Base-by-base conservation (phyloP, 2,888 invertebrate genomes). In the Sarcophaga subvicina region DNA sequence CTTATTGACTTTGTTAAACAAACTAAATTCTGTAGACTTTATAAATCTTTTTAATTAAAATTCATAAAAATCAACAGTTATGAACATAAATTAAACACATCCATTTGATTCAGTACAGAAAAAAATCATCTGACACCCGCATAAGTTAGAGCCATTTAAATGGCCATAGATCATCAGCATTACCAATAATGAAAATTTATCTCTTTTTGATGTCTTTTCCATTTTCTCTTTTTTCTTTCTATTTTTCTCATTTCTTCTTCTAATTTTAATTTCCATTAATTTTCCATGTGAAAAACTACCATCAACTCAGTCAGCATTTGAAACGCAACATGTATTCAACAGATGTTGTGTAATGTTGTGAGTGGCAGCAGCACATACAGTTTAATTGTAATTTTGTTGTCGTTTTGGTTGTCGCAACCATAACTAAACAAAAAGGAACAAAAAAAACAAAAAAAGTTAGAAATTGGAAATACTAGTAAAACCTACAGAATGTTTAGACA, bases 321-420 rank as follows among this genome's bases (percentile, higher is more conserved):
- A 59, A 62, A 49, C 47, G 63, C 75, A 59, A 37, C 37, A 86
- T 83, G 54, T n/a, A 64, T 73, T 64, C 60, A 77, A 70, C 73
- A 86, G 83, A 83, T 86, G 80, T 75, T 69, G 49, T 8, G 37
- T 22, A 22, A 22, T n/a, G 5, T n/a, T 37, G 37, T 2, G 60
- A 37, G 37, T 37, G 14, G 5, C 49, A 59, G 5, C 49, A 59
- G 12, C 20, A 62, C n/a, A 69, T 47, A 59, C 5, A 66, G 20
- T 47, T 59, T 72, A 60, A 54, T 69, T 76, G 62, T 69, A 64
- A 75, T 49, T 27, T 27, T n/a, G 2, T n/a, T 47, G 22, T 69
- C 47, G 69, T 67, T 59, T 54, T 77, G 37, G 72, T 76, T 54
- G 27, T 47, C 22, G 25, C 60, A 72, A 37, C 10, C 63, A 69